Evolutionary conservation across 2,113 vertebrate genomes (phyloP), one percentile per base, ranked within the genome.

Genomic region (Perca fluviatilis): DNA sequence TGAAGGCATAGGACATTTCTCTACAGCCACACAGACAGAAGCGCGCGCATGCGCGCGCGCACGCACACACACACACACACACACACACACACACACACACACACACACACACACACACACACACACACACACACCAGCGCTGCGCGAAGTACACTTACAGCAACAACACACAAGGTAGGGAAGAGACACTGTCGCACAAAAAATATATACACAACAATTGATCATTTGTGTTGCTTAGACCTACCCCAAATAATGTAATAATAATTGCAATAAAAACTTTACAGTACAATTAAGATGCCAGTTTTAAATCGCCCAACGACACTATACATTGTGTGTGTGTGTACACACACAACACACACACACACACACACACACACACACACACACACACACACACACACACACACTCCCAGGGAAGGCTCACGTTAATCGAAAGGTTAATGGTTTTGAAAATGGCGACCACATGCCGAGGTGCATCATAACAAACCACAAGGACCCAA

Each of bases 401-500:
- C 51, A 80, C 18, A 43, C 63, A 40, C 36, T 9, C 79, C 56
- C 5, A 10, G 6, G 46, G 57, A 86, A 70, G 61, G 72, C 46
- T 75, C 46, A 16, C 13, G 68, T 74, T 66, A 67, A 84, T 67
- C 50, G 5, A 90, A 87, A 88, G 84, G 85, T 90, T 92, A 87
- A 87, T 87, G 82, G 81, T 78, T 87, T 68, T 76, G 62, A 78
- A 87, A 88, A 88, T 77, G 60, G 27, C 68, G 14, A 87, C 80
- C 83, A 75, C 89, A 88, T 82, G 84, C 84, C 25, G 21, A 66
- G 43, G 49, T 74, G 74, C 75, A 86, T 87, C 88, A 86, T 85
- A 82, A 71, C 80, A 85, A 82, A 86, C 86, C 78, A 62, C 84
- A 67, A n/a, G 43, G 36, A 68, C 77, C 72, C 36, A 2, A n/a